A percentile compares a stretch with the other conserved stretches of the same genome.
Conservation (phyloP, 2,888 invertebrate genomes). For the Chelonus formosanus region DNA sequence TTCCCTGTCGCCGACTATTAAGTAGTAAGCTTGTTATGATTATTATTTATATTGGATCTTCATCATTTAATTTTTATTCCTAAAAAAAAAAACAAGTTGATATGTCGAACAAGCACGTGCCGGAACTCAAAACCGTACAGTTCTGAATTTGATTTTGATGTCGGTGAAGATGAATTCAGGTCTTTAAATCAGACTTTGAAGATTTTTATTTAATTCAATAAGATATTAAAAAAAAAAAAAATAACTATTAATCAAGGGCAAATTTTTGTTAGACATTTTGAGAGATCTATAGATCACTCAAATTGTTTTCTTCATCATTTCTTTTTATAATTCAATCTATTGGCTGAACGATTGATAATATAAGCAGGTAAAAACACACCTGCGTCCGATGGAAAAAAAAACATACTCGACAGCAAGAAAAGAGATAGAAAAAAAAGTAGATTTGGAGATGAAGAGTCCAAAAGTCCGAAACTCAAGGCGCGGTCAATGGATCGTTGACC, state of each 20-base stretch:
- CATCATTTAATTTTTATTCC: constrained; percentile 30
- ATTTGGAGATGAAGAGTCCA: constrained; percentile 20
- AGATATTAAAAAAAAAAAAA: constrained; percentile 5
- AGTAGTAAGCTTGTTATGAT: constrained; percentile 19
- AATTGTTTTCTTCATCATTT: constrained; percentile 9
- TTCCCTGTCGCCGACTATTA: constrained; percentile 22
- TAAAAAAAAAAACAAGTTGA: constrained; percentile 27
- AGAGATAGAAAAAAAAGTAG: constrained; percentile 17
- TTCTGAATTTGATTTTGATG: no score
- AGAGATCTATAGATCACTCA: constrained; percentile 14
- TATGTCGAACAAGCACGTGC: constrained; percentile 30
- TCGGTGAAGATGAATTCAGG: no score
- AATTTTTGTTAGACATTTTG: constrained; percentile 8
- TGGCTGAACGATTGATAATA: constrained; percentile 18
- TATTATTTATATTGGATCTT: constrained; percentile 6
- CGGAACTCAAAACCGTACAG: background rate
- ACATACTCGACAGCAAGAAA: constrained; percentile 16
- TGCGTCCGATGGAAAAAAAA: constrained; percentile 20
- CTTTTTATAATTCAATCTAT: constrained; percentile 25
- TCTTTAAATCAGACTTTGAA: no score
- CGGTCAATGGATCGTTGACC: constrained; percentile 42
- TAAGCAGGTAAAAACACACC: constrained; percentile 22
- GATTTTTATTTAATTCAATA: background rate
- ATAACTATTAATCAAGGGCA: constrained; percentile 12
- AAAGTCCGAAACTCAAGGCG: constrained; percentile 27